These are phyloP conservation scores for Sorex fumeus DNA, from an alignment of 2,113 vertebrate genomes.

Conservation along the genomic window DNA sequence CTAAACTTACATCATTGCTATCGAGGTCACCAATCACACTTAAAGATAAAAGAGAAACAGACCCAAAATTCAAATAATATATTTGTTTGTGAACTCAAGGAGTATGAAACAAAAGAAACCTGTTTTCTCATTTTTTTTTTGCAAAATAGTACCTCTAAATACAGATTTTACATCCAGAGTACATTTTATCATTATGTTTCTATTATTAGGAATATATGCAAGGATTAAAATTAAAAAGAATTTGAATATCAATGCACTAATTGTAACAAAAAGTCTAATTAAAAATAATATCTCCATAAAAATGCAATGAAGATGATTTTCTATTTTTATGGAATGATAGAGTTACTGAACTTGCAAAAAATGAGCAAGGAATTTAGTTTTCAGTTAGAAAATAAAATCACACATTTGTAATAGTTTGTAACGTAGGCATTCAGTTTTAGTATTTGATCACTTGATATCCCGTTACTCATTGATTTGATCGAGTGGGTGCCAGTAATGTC, in stretches of 20 bases:
- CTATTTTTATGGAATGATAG: neutral
- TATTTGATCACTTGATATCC: too few species aligned
- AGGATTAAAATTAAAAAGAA: slow-evolving; percentile 39
- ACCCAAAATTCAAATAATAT: slow-evolving; percentile 82
- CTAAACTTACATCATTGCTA: slow-evolving; percentile 78
- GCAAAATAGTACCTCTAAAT: slow-evolving; percentile 78
- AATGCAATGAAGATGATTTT: slow-evolving; percentile 17
- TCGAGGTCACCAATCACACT: slow-evolving; percentile 83
- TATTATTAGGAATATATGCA: slow-evolving; percentile 72
- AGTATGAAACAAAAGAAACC: slow-evolving; percentile 81
- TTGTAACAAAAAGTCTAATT: slow-evolving; percentile 71
- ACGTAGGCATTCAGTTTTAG: slow-evolving; percentile 51
- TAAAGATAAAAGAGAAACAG: slow-evolving; percentile 79
- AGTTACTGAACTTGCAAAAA: neutral
- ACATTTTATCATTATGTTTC: slow-evolving; percentile 63
- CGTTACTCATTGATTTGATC: too few species aligned
- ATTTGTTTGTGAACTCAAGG: slow-evolving; percentile 81
- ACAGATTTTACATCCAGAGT: slow-evolving; percentile 55
- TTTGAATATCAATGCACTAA: slow-evolving; percentile 80
- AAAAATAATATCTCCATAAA: slow-evolving; percentile 41
- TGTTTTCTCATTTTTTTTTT: slow-evolving; percentile 82
- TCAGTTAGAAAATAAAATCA: neutral
- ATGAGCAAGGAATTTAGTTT: neutral
- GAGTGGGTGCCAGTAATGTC: too few species aligned
- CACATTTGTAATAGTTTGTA: neutral